A percentile compares a stretch with the other conserved stretches of the same genome.
These are phyloP conservation scores for Hydrochoerus hydrochaeris DNA, from an alignment of 2,113 vertebrate genomes.

Conservation along the genomic window DNA sequence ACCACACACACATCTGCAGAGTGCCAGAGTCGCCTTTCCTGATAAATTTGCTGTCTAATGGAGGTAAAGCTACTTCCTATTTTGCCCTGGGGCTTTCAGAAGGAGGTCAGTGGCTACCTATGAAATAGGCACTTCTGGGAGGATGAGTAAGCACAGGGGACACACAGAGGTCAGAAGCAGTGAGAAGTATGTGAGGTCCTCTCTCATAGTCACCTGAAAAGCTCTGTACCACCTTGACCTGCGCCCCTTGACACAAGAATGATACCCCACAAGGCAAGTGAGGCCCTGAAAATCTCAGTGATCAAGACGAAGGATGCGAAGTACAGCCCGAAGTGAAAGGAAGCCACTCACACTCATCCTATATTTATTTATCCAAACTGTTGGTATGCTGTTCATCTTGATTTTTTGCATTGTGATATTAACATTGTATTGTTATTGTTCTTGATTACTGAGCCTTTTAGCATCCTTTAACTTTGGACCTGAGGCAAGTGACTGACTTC, in stretches of 20 bases:
- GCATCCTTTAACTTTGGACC: not conserved
- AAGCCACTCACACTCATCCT: not conserved
- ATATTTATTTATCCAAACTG: not conserved
- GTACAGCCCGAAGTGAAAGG: not conserved
- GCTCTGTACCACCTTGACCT: accelerated
- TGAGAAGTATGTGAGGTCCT: not conserved
- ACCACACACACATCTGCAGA: not conserved
- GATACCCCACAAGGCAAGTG: not conserved
- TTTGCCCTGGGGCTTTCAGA: not conserved
- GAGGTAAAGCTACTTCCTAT: not conserved
- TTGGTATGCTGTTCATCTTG: not conserved
- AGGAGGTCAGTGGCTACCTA: not conserved
- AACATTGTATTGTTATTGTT: not conserved
- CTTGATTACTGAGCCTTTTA: not conserved
- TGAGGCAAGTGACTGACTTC: not conserved
- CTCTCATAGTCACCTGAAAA: accelerated
- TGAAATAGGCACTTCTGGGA: not conserved
- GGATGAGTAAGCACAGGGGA: not conserved
- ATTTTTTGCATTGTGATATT: not conserved
- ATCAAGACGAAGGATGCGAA: not conserved
- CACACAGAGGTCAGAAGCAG: not conserved
- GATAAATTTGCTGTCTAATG: not conserved
- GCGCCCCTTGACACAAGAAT: not conserved
- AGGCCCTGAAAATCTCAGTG: not conserved
- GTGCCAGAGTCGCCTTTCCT: not conserved